Base-by-base conservation (phyloP, 2,797 vertebrate species). In the Gymnocypris eckloni region DNA sequence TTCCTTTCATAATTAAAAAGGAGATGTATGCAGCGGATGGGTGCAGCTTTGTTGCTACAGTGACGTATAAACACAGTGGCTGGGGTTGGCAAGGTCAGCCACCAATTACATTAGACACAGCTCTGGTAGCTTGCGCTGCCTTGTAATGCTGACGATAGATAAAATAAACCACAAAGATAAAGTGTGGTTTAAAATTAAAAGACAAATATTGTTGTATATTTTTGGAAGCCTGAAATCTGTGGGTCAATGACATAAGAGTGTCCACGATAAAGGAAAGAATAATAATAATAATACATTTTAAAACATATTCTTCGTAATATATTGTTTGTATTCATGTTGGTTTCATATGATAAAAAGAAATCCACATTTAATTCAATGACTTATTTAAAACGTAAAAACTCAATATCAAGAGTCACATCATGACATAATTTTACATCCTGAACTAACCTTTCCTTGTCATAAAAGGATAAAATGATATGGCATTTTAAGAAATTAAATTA, bases 1-100 rank as follows among this genome's bases (percentile, higher is more conserved):
- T 86, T 86, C 84, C 28, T 64, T 81, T 81, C 69, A 43, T 86
- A 86, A 86, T 86, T 86, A 81, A 86, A 86, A 85, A 66, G 70
- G 54, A 81, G 69, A 85, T 80, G 52, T 86, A 75, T 81, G 84
- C 66, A 67, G 84, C 43, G 70, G 84, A 86, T 75, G 69, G 86
- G 56, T 28, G 56, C 82, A 76, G 77, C 45, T 77, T 84, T 81
- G 76, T 87, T 87, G 77, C 84, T 73, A 85, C 84, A 80, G 84
- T 73, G 61, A 67, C 37, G 71, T 84, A 87, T 75, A 64, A 84
- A 83, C 28, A 71, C 33, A 67, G 52, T 33, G 45, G 75, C 54
- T 56, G 73, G 52, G 28, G 72, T 39, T 61, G 28, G n/a, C 22
- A 59, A 77, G 71, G 56, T 87, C 77, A 87, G 48, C 28, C 77